Evolutionary conservation across 2,888 invertebrate genomes (phyloP).

Genomic region (Drosophila mulleri): DNA sequence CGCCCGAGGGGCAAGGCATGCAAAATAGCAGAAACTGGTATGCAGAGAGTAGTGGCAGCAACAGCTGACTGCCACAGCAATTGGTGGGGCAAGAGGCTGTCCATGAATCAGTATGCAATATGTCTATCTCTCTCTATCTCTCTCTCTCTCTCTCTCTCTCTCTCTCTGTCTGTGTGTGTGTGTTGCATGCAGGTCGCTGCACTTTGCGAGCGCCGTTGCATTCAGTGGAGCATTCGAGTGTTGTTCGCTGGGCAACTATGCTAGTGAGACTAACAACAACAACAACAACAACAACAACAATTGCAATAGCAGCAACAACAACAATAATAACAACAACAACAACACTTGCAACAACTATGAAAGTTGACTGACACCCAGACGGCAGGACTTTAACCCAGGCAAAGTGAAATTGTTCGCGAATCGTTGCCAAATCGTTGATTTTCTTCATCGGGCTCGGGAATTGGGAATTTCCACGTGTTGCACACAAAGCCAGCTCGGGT

Average conservation of each 20-base stretch:
- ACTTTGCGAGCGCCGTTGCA: slow-evolving; percentile 54
- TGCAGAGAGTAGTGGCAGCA: slow-evolving; percentile 49
- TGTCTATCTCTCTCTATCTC: background rate
- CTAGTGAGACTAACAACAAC: slow-evolving; percentile 70
- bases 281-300: slow-evolving; percentile 26
- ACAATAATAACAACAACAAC: slow-evolving; percentile 36
- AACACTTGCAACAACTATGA: slow-evolving; percentile 42
- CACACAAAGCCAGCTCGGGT: slow-evolving; percentile 56
- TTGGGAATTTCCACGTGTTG: slow-evolving; percentile 76
- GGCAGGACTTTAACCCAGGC: slow-evolving; percentile 81
- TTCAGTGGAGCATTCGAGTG: slow-evolving; percentile 77
- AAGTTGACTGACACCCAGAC: slow-evolving; percentile 81
- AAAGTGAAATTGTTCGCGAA: slow-evolving; percentile 78
- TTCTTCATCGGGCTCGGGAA: slow-evolving; percentile 30
- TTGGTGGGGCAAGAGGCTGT: slow-evolving; percentile 5
- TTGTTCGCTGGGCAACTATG: slow-evolving; percentile 77
- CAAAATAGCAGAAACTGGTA: slow-evolving; percentile 75
- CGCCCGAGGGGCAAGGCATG: slow-evolving; percentile 47
- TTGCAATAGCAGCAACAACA: slow-evolving; percentile 27
- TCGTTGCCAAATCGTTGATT: slow-evolving; percentile 44
- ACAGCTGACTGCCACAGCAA: slow-evolving; percentile 48
- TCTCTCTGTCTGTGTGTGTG: slow-evolving; percentile 8
- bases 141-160: background rate
- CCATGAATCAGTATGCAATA: slow-evolving; percentile 24
- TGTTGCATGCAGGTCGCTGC: slow-evolving; percentile 72